phyloP scores from a whole-genome alignment of 2,888 invertebrate genomes.

The Aporophyla nigra region DNA sequence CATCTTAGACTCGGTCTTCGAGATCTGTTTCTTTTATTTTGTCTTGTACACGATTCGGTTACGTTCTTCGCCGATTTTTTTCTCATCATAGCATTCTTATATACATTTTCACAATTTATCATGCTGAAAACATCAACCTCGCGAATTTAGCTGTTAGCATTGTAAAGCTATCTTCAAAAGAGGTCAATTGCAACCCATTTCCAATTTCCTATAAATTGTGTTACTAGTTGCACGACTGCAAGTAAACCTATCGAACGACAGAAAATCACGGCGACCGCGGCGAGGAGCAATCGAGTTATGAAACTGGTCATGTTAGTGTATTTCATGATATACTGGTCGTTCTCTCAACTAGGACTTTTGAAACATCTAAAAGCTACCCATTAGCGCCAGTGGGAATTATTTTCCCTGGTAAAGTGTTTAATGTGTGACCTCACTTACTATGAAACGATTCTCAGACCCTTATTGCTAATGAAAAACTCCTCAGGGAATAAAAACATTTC shows the following conservation, averaged over 20 bases:
- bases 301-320: conserved; percentile 24
- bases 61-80: no score
- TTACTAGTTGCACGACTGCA: conserved; percentile 24
- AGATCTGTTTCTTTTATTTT: no score
- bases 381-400: background rate
- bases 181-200: conserved; percentile 29
- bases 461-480: background rate
- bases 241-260: conserved; percentile 18
- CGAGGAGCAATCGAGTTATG: conserved; percentile 41
- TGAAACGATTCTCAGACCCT: background rate
- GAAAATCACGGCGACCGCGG: conserved; percentile 21
- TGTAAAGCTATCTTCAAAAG: conserved; percentile 2
- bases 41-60: no score
- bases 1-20: no score
- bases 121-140: background rate
- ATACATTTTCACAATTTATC: conserved; percentile 1
- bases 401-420: conserved; percentile 13
- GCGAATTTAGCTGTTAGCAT: conserved; percentile 1
- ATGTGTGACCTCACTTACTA: conserved; percentile 21
- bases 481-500: background rate
- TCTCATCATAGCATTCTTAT: background rate
- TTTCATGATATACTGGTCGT: conserved; percentile 18
- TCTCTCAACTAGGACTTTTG: background rate
- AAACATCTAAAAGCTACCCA: conserved; percentile 9
- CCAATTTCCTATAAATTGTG: conserved; percentile 41